Evolutionary conservation across 2,888 invertebrate genomes (phyloP).

Genomic region (Drosophila buzzatii): DNA sequence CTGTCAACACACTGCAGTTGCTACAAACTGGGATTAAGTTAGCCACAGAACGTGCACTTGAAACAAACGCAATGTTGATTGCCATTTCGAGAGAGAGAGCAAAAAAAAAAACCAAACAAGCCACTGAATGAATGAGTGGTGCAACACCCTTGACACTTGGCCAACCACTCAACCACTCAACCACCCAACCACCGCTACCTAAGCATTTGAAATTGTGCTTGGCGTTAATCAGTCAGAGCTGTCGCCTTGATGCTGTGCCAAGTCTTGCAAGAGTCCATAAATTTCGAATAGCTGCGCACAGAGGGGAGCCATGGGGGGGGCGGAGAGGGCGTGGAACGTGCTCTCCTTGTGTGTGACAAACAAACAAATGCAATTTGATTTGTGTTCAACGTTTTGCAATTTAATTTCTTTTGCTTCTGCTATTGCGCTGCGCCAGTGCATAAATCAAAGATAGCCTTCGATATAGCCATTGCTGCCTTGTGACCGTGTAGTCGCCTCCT

Average conservation of each 20-base stretch:
- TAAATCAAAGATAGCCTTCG: slow-evolving; percentile 55
- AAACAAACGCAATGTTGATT: slow-evolving; percentile 71
- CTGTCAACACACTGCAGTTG: slow-evolving; percentile 24
- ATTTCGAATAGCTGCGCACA: slow-evolving; percentile 19
- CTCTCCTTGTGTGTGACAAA: slow-evolving; percentile 27
- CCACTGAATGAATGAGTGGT: slow-evolving; percentile 16
- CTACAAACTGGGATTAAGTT: slow-evolving; percentile 47
- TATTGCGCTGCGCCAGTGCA: slow-evolving; percentile 39
- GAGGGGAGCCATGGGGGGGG: neutral
- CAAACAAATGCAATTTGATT: slow-evolving; percentile 72
- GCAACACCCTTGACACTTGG: slow-evolving; percentile 68
- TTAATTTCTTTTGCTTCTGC: slow-evolving; percentile 54
- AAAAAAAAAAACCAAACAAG: neutral
- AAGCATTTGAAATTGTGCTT: slow-evolving; percentile 8
- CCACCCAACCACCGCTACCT: neutral
- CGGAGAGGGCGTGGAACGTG: neutral
- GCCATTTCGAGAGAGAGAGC: slow-evolving; percentile 41
- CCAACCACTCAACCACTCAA: neutral
- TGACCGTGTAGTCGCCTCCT: neutral
- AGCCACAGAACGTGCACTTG: slow-evolving; percentile 36
- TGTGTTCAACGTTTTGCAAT: slow-evolving; percentile 71
- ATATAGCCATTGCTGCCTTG: slow-evolving; percentile 1
- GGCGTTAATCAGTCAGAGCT: slow-evolving; percentile 26
- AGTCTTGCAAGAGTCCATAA: slow-evolving; percentile 47
- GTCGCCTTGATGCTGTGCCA: slow-evolving; percentile 44